Base-by-base conservation (phyloP, 2,797 vertebrate species). In the Prunella strophiata region DNA sequence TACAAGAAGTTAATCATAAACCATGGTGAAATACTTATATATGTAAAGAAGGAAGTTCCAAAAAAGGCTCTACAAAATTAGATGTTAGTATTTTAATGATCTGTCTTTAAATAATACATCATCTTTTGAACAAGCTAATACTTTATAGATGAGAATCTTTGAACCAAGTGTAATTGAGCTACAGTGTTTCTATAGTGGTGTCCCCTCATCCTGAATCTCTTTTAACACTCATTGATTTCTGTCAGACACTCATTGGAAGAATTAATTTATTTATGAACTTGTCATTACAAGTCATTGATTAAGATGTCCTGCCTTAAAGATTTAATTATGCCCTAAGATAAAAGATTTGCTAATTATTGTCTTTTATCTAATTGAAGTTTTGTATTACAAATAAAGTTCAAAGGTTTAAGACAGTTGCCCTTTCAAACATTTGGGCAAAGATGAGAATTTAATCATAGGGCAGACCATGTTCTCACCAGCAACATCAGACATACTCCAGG, bases 231-330 rank as follows among this genome's bases (percentile, higher is more conserved):
- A 99, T 99, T 98, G 99, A 99, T 99, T 97, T 97, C 97, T 98
- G 97, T 97, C 98, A 98, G 95, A 97, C 93, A 97, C 97, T 98
- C 98, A 98, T 98, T 98, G 98, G 98, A 98, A 98, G 98, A 98
- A 98, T 99, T 99, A 99, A 99, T 99, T 99, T 98, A 99, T 99
- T 99, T 99, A 99, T 99, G 98, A 99, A 99, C 98, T 98, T 99
- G 99, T 99, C 99, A 99, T 99, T 99, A 98, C 97, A 98, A 98
- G 97, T 97, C 98, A 99, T 99, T 98, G 99, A 99, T 99, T 99
- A 98, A 98, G 97, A 98, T 96, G 98, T 99, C 99, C 98, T 98
- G 98, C 98, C 98, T 98, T 98, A 98, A 98, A 97, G 98, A 98
- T 99, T 99, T 99, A 99, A 99, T 99, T 98, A 98, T 98, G 98